phyloP scores from a whole-genome alignment of 1,140 invertebrate genomes.

The Pollicipes pollicipes region DNA sequence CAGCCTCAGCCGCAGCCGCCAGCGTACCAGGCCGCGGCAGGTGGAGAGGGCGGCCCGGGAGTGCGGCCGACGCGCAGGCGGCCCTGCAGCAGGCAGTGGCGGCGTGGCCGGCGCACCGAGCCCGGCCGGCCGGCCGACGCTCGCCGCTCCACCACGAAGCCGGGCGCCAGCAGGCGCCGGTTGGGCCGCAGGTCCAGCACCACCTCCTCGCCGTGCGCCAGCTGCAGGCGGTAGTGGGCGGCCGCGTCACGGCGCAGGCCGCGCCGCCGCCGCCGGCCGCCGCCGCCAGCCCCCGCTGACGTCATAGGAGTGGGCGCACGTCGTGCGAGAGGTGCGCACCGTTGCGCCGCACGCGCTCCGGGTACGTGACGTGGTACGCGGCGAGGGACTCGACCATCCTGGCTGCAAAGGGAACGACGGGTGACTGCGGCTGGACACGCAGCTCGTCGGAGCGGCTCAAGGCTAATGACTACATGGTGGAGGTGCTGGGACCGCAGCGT shows the following conservation, averaged over 20 bases:
- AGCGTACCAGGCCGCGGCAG: slow-evolving; percentile 58
- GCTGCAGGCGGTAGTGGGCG: background rate
- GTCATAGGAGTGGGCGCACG: background rate
- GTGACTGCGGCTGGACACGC: too few species aligned
- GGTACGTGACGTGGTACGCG: background rate
- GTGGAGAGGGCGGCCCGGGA: slow-evolving; percentile 55
- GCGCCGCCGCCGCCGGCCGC: too few species aligned
- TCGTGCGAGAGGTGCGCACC: background rate
- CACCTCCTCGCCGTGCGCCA: background rate
- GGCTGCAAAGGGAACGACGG: background rate
- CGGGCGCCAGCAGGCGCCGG: slow-evolving; percentile 44
- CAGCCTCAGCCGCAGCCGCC: too few species aligned
- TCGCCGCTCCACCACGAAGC: slow-evolving; percentile 37
- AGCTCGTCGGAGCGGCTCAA: too few species aligned
- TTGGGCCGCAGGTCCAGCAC: slow-evolving; percentile 31
- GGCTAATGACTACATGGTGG: too few species aligned
- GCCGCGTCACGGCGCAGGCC: background rate
- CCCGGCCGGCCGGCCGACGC: slow-evolving; percentile 32
- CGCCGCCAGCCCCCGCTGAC: too few species aligned
- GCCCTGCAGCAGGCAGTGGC: slow-evolving; percentile 55
- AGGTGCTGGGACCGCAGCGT: too few species aligned
- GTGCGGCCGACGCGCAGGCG: slow-evolving; percentile 39
- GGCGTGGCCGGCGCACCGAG: slow-evolving; percentile 26
- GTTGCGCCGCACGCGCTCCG: background rate
- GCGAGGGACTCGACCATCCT: background rate